Base-by-base conservation (phyloP, 2,113 vertebrate species). In the Hydrochoerus hydrochaeris region DNA sequence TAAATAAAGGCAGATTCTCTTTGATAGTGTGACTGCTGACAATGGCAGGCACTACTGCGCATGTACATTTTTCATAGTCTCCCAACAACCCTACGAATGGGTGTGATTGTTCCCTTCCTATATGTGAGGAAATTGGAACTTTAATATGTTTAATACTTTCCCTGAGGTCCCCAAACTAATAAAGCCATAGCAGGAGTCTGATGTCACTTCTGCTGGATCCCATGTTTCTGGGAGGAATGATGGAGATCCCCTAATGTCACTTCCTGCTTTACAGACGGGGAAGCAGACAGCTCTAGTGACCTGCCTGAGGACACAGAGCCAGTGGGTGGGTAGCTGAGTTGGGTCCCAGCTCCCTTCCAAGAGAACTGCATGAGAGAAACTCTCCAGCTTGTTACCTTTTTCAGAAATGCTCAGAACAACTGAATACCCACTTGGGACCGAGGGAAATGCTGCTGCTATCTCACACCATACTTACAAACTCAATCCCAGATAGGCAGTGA, bases 51-150 rank as follows among this genome's bases (percentile, higher is more conserved):
- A 46, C 38, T 58, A 38, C 12, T 54, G 28, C 35, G 95, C 41
- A 41, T 4, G 1, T 26, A 12, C 0, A 0, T 52, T 87, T 95
- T 57, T 85, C 78, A 85, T 88, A 60, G 71, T 97, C 41, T 94
- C 30, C 62, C 30, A 77, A 28, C 16, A 91, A 7, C 44, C 41
- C 28, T 90, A 22, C 60, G 30, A 41, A 62, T 46, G 52, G 30
- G 41, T 73, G 32, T 14, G 28, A 78, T 57, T 90, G 32, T 81
- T 96, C 41, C 22, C 60, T 82, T 83, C 58, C 95, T 69, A 54
- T 41, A 58, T 49, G 71, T 93, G 88, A 95, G 35, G 73, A 95
- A 96, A 84, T 46, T 93, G 71, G n/a, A 78, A 95, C n/a, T 44
- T 35, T 26, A 67, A 41, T 32, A 84, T 28, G 19, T 73, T 88